phyloP scores from a whole-genome alignment of 2,888 invertebrate species.

The Andrena bicolor region DNA sequence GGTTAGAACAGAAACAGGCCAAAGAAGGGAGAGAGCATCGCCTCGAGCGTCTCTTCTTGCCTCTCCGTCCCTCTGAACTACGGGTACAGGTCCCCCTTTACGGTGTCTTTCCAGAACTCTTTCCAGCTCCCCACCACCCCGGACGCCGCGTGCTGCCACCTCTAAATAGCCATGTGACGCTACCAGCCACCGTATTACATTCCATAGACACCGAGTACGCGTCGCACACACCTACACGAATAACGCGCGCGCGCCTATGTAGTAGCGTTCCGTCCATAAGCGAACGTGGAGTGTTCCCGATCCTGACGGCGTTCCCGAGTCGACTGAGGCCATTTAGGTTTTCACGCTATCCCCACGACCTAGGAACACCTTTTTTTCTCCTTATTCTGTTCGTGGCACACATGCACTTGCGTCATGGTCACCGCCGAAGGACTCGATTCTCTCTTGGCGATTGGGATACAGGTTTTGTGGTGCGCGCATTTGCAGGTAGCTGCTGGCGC shows the following conservation, averaged over 20 bases:
- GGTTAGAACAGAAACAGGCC: constrained; percentile 47
- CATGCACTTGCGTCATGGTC: constrained; percentile 6
- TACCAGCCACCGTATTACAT: constrained; percentile 75
- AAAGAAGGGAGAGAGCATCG: constrained; percentile 51
- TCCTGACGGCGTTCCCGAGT: constrained; percentile 17
- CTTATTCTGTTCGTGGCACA: constrained; percentile 4
- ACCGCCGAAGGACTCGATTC: background rate
- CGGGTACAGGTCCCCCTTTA: constrained; percentile 24
- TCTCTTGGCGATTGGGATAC: background rate
- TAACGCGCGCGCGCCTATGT: constrained; percentile 11
- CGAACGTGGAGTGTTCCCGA: constrained; percentile 6
- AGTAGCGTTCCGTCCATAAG: constrained; percentile 16
- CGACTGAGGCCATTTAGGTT: constrained; percentile 34
- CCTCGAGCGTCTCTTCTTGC: constrained; percentile 67
- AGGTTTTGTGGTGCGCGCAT: background rate
- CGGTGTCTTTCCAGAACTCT: constrained; percentile 46
- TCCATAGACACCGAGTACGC: constrained; percentile 43
- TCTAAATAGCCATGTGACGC: constrained; percentile 77
- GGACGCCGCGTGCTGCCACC: constrained; percentile 33
- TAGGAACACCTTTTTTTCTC: constrained; percentile 3
- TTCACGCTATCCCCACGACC: constrained; percentile 33
- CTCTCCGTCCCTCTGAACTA: constrained; percentile 42
- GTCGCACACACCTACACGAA: constrained; percentile 12
- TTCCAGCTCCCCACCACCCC: constrained; percentile 20
- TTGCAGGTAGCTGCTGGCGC: background rate